Percentiles rank a stretch among this genome's conserved stretches.
Evolutionary conservation across 2,797 vertebrate species (phyloP).

Genomic region (Anableps anableps): DNA sequence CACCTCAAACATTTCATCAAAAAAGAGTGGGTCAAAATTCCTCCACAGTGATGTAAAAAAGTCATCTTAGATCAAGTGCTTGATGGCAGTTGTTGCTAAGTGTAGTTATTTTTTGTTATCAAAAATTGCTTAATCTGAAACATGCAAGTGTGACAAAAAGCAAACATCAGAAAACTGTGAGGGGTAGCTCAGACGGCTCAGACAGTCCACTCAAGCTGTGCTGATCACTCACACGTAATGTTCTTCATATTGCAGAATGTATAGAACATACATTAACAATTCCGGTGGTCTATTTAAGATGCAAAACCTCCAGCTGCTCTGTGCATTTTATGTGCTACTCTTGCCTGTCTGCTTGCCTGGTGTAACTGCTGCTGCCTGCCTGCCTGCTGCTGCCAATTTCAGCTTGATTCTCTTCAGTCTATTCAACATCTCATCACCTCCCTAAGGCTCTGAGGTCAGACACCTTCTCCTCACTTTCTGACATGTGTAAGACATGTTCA

Average conservation of each 20-base stretch:
- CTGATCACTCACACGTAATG: not conserved
- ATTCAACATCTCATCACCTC: not conserved
- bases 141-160: not conserved
- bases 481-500: not conserved
- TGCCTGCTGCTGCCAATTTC: not conserved
- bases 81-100: not conserved
- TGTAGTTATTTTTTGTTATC: not conserved
- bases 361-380: not conserved
- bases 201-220: not conserved
- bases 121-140: not conserved
- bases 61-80: not conserved
- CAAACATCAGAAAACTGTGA: not conserved
- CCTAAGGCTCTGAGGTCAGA: not conserved
- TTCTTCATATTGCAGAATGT: not conserved
- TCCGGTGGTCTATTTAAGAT: not conserved
- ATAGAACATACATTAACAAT: not conserved
- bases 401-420: not conserved
- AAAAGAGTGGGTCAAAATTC: not conserved
- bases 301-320: not conserved
- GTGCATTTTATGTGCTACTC: not conserved
- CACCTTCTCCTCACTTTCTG: not conserved
- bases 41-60: not conserved
- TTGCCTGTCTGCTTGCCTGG: not conserved
- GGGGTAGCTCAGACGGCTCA: not conserved
- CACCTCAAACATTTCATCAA: not conserved